phyloP scores from a whole-genome alignment of 1,140 invertebrate species.

The Tetranychus cinnabarinus region DNA sequence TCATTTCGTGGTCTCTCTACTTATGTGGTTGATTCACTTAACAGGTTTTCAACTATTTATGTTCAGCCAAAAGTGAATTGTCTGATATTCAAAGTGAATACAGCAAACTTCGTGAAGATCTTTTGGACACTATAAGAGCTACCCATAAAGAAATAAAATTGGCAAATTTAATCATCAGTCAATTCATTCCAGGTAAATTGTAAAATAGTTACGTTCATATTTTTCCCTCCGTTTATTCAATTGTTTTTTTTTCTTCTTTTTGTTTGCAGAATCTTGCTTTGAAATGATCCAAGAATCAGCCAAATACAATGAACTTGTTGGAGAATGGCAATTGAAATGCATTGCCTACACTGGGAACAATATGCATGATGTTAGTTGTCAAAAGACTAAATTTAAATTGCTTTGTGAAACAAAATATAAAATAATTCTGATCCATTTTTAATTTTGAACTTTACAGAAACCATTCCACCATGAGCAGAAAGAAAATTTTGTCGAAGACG shows the following conservation, averaged over 20 bases:
- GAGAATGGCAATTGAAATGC: constrained; percentile 74
- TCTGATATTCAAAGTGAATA: constrained; percentile 76
- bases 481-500: not conserved
- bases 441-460: not conserved
- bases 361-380: constrained; percentile 44
- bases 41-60: constrained; percentile 47
- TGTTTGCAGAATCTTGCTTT: constrained; percentile 22
- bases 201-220: not conserved
- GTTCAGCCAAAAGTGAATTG: constrained; percentile 62
- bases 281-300: constrained; percentile 75
- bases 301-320: constrained; percentile 92
- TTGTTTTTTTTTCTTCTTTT: not conserved
- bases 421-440: not conserved
- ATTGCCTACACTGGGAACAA: constrained; percentile 98
- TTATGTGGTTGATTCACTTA: not conserved
- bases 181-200: constrained; percentile 45
- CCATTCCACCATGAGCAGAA: not conserved
- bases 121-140: constrained; percentile 71
- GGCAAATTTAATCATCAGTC: constrained; percentile 53
- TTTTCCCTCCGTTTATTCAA: not conserved
- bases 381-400: not conserved
- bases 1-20: constrained; percentile 31
- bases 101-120: constrained; percentile 81
- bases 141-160: constrained; percentile 71
- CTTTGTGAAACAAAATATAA: not conserved